Base-by-base conservation (phyloP, 2,113 vertebrate species). In the Clinocottus analis region DNA sequence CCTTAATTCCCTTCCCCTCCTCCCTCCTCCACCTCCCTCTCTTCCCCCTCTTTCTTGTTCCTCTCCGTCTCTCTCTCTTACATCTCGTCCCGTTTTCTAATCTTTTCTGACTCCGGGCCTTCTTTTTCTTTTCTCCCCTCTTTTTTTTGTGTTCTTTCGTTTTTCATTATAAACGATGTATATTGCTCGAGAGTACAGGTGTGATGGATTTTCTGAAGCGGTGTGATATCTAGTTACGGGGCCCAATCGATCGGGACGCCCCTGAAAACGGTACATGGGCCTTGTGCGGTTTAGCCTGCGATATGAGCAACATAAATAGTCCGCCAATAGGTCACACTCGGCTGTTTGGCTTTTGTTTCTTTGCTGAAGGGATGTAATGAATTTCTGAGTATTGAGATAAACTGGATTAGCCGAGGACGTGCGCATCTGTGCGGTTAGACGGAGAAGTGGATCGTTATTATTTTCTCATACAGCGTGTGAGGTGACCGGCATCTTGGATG, bases 1-100 rank as follows among this genome's bases (percentile, higher is more conserved):
- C 84, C 82, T 86, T 93, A 89, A 92, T 90, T 89, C 86, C 73
- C 70, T 85, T 75, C 78, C 80, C 71, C 72, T 89, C 77, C 72
- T 80, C 80, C 80, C 73, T 66, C 56, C 71, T 86, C 80, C 27
- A 10, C 41, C 77, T 72, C 25, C 58, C 23, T 33, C 47, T 55
- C 23, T 53, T 19, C 43, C 51, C 56, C 72, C 68, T 27, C 11
- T n/a, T 11, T 23, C 51, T n/a, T 12, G 37, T 39, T 39, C 37
- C 11, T 43, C 41, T 43, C 41, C 41, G 2, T 43, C 41, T 43
- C 5, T 55, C 53, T 14, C 53, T 5, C 23, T 16, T 39, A 39
- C 47, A 19, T n/a, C 47, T 51, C 81, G 62, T n/a, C 73, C 66
- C 71, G 47, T 88, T 53, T 33, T 90, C 79, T 90, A 89, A 88